Evolutionary conservation across 1,140 invertebrate species (phyloP).

Genomic region (Drosophila arizonae): DNA sequence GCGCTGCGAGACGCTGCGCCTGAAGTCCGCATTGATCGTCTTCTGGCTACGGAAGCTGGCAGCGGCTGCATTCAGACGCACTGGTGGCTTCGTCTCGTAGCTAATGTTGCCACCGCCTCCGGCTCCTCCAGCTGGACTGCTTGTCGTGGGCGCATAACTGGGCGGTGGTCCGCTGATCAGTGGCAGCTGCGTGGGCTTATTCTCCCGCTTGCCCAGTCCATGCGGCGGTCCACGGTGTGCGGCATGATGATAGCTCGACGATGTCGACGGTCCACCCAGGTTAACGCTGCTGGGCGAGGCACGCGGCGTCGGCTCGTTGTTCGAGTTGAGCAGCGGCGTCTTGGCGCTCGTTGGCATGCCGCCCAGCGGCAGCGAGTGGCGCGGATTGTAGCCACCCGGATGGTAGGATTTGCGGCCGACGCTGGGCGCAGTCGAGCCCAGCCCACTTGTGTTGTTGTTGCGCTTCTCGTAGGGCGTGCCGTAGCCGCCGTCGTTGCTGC

Average conservation of each 20-base stretch:
- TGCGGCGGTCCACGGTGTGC: conserved; percentile 65
- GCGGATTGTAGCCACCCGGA: conserved; percentile 69
- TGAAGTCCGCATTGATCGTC: conserved; percentile 67
- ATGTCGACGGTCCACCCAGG: conserved; percentile 41
- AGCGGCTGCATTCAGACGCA: conserved; percentile 72
- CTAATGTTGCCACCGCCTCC: conserved; percentile 1
- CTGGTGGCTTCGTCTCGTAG: conserved; percentile 69
- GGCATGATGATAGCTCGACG: conserved; percentile 50
- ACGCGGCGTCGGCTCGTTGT: conserved; percentile 73
- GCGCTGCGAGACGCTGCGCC: conserved; percentile 76
- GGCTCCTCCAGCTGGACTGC: conserved; percentile 22
- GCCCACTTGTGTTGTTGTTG: conserved; percentile 60
- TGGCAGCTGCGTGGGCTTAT: conserved; percentile 68
- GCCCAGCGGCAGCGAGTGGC: conserved; percentile 61
- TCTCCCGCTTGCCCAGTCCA: conserved; percentile 62
- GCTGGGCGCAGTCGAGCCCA: conserved; percentile 15
- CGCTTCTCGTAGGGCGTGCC: conserved; percentile 70
- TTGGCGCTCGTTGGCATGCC: conserved; percentile 57
- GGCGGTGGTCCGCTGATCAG: conserved; percentile 74
- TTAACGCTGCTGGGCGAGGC: conserved; percentile 72
- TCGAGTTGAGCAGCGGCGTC: conserved; percentile 65
- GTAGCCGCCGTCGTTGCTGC: conserved; percentile 56
- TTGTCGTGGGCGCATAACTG: conserved; percentile 49
- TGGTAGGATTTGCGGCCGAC: conserved; percentile 63
- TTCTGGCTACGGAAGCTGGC: conserved; percentile 76